Evolutionary conservation across 2,113 vertebrate genomes (phyloP).

Genomic region (Perca fluviatilis): DNA sequence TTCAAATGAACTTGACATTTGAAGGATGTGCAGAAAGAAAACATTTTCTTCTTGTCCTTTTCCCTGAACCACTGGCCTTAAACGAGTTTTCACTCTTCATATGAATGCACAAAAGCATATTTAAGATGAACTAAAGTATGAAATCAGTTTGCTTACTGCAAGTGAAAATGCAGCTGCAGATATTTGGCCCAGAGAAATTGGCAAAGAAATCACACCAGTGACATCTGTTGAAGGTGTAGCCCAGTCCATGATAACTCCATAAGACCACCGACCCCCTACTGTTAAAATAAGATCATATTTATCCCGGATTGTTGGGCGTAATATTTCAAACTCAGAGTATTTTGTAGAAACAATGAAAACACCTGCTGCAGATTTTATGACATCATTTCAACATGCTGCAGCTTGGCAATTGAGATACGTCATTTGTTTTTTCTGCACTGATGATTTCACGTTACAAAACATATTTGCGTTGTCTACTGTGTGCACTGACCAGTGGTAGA

Average conservation of each 20-base stretch:
- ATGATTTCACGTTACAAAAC: background rate
- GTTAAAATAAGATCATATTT: slow-evolving; percentile 47
- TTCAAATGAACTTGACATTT: background rate
- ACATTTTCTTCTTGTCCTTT: background rate
- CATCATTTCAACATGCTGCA: slow-evolving; percentile 44
- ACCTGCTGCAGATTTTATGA: slow-evolving; percentile 72
- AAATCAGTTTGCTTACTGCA: background rate
- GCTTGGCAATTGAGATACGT: slow-evolving; percentile 15
- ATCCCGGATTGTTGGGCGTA: slow-evolving; percentile 45
- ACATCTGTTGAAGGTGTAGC: slow-evolving; percentile 46
- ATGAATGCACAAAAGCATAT: background rate
- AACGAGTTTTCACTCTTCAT: background rate
- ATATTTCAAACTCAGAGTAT: slow-evolving; percentile 38
- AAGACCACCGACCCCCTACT: slow-evolving; percentile 53
- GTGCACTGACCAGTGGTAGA: too few relatives aligned
- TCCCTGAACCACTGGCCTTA: background rate
- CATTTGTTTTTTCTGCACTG: slow-evolving; percentile 24
- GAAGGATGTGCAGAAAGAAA: background rate
- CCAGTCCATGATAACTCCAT: background rate
- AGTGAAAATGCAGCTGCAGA: background rate
- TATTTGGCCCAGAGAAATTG: slow-evolving; percentile 1
- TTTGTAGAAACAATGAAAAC: slow-evolving; percentile 65
- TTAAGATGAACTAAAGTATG: background rate
- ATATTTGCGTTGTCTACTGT: background rate
- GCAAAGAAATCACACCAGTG: slow-evolving; percentile 11